Base-by-base conservation (phyloP, 2,797 vertebrate species). In the Molossus alvarezi region DNA sequence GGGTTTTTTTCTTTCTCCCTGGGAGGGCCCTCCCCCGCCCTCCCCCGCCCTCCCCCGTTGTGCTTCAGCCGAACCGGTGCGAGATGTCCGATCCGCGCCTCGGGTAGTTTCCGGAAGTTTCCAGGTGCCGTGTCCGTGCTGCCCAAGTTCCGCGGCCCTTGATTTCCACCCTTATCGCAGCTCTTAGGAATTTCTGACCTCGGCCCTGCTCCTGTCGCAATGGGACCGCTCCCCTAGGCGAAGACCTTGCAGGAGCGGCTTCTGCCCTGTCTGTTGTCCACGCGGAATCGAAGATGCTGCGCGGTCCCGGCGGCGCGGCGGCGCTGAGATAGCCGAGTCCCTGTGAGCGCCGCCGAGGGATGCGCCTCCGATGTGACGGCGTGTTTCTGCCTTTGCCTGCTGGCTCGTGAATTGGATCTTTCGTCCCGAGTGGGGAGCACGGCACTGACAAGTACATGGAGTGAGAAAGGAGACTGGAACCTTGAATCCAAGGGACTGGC, bases 301-400 rank as follows among this genome's bases (percentile, higher is more conserved):
- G 85, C 65, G 91, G 69, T 89, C 18, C 93, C 94, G 95, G 96
- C 97, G 97, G 37, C 95, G 96, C 97, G 97, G 97, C 72, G 81
- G 57, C 98, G 29, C 97, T 98, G 94, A 98, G 98, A 98, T 98
- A 98, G 98, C 98, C 97, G 91, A 81, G 94, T 96, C 95, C 85
- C 29, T 95, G n/a, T 95, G n/a, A 90, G 81, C 58, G 88, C 71
- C 6, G 51, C 97, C 97, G 62, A 95, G 96, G 96, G 96, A 97
- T 91, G 81, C 75, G 92, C 57, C 91, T 98, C 97, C 81, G 96
- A 98, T 97, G 97, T 98, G 97, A 98, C 97, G 95, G 96, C 95
- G 96, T 95, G 83, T 77, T 98, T 98, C 97, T 55, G 11, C 82
- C 92, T 97, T 96, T 96, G 45, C 69, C 96, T 76, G 98, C 98